These are phyloP conservation scores for Cantharis rufa DNA, from an alignment of 2,888 invertebrate genomes.

Conservation along the genomic window DNA sequence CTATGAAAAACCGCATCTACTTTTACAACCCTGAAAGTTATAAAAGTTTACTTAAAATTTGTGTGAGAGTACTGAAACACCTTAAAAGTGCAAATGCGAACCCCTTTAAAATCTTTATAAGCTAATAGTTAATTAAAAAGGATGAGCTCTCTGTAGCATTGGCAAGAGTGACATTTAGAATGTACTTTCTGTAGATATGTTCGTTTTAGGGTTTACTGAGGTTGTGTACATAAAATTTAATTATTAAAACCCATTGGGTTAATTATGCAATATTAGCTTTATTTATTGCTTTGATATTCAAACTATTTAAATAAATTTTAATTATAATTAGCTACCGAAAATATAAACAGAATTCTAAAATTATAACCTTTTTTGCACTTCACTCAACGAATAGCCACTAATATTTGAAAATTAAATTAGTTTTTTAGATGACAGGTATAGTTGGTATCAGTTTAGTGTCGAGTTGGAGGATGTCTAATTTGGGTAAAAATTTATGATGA, in stretches of 20 bases:
- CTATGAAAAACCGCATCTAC: background rate
- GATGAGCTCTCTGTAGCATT: background rate
- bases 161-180: slow-evolving; percentile 10
- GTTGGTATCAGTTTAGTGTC: too few species aligned
- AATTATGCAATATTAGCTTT: background rate
- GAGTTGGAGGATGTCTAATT: too few species aligned
- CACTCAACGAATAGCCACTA: too few species aligned
- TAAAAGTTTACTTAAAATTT: background rate
- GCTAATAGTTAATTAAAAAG: slow-evolving; percentile 17
- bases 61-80: background rate
- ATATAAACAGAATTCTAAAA: background rate
- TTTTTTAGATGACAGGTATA: too few species aligned
- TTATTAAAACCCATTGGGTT: background rate
- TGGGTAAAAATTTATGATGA: too few species aligned
- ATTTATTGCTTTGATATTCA: background rate
- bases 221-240: background rate
- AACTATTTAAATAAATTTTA: background rate
- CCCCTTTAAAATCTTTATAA: slow-evolving; percentile 5
- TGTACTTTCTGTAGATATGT: background rate
- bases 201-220: background rate
- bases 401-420: too few species aligned
- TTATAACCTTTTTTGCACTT: too few species aligned
- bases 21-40: background rate
- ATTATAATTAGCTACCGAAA: background rate
- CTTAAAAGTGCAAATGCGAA: slow-evolving; percentile 7